These are phyloP conservation scores for Pteria penguin DNA, from an alignment of 2,888 invertebrate genomes.

Conservation along the genomic window DNA sequence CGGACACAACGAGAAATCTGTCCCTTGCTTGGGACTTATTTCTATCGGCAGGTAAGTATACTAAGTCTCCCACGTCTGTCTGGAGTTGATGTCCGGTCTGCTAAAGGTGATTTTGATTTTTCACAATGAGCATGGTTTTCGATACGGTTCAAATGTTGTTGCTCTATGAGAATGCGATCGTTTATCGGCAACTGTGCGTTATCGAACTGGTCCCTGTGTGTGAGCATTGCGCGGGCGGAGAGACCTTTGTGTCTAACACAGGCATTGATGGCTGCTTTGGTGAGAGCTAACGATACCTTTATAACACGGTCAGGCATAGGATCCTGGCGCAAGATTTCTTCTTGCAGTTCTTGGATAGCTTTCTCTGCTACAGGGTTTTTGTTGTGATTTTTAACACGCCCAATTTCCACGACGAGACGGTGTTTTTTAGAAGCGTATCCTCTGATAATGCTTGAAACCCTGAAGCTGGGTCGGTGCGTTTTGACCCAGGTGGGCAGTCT, in stretches of 20 bases:
- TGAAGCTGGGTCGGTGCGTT: conserved; percentile 57
- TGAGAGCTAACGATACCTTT: conserved; percentile 27
- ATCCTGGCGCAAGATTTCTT: conserved; percentile 53
- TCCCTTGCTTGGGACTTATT: no score
- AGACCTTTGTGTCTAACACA: conserved; percentile 50
- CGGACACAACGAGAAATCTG: no score
- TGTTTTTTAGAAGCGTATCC: conserved; percentile 42
- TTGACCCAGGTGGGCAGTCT: conserved; percentile 46
- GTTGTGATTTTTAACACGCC: conserved; percentile 47
- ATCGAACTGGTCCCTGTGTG: conserved; percentile 55
- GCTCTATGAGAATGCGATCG: no score
- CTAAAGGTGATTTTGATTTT: no score
- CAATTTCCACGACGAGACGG: conserved; percentile 48
- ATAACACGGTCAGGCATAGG: conserved; percentile 37
- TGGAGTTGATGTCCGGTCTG: no score
- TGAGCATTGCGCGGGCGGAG: conserved; percentile 53
- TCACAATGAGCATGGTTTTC: no score
- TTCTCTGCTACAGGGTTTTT: no score
- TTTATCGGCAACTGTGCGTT: no score
- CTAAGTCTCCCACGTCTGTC: no score
- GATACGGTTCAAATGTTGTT: no score
- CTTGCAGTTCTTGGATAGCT: conserved; percentile 58
- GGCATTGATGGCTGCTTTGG: conserved; percentile 45
- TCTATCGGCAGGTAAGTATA: no score
- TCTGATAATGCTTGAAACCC: conserved; percentile 40